Evolutionary conservation across 2,113 vertebrate genomes (phyloP), one percentile per base, ranked within the genome.

Genomic region (Anthoscopus minutus): DNA sequence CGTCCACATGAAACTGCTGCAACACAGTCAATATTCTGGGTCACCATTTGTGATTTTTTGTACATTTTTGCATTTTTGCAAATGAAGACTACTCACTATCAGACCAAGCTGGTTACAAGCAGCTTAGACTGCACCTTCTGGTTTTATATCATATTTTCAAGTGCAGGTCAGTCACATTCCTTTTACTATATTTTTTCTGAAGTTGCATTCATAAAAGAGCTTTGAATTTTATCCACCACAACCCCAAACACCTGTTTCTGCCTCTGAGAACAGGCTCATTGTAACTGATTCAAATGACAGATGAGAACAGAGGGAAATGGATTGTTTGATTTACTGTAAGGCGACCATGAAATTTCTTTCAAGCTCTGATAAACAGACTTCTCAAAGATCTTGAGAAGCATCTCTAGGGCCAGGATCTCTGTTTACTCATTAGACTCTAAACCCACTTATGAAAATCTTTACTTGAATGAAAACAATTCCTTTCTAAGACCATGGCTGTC

Each of bases 391-490:
- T 94, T 93, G 50, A 81, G 89, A 96, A 94, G 48, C 58, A 94
- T 88, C 35, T 78, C 51, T 84, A 56, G 69, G 85, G 89, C 58
- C 87, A 91, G 58, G 76, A 96, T 80, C 40, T 95, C 94, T 77
- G 70, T 97, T 97, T 97, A 94, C 85, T 88, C 77, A 20, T 94
- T 86, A 85, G 83, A 93, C 85, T 87, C 87, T 87, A 89, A 94
- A 91, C 62, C 47, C 42, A 91, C 81, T 97, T 91, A 86, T 86
- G 94, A 92, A 96, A 92, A 82, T 78, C 81, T 94, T 64, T 58
- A 93, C 61, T 97, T 96, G 84, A 97, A 96, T 38, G 42, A 95
- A 95, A 97, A 94, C 70, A 65, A 96, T 95, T 88, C 70, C 58
- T 77, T 74, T 48, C 73, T 83, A 60, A 28, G 40, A 79, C 82